Evolutionary conservation across 2,888 invertebrate genomes (phyloP), one percentile per base, ranked within the genome.

Genomic region (Rhodophaea formosa): DNA sequence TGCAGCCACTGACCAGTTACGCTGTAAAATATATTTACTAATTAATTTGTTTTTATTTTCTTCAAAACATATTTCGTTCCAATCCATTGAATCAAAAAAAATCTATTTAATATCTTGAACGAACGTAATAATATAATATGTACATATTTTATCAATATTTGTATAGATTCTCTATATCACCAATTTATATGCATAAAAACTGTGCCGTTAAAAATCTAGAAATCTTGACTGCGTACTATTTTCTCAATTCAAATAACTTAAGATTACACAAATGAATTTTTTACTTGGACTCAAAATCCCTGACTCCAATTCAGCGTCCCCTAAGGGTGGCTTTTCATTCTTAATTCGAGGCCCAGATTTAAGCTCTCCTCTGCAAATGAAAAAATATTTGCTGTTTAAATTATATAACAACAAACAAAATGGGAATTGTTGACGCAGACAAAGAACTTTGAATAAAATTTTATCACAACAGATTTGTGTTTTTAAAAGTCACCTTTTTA

Each of bases 231-330:
- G 10, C 32, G 8, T 32, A 32, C 10, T 49, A 10, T 15, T 49
- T 49, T 15, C 8, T 14, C 30, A 49, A 49, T 30, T 14, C 15
- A 32, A 49, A 32, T 15, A 49, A 49, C 15, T 49, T 49, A 15
- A 15, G 32, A 49, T 49, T 49, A 32, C 16, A 49, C 23, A 45
- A 54, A 61, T 68, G 62, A 68, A 66, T 68, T 73, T 72, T 64
- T 66, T 64, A 68, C 64, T 63, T 69, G 70, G 69, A 71, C 29
- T 66, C 60, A 65, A 72, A 81, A 81, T 80, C 75, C 75, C 67
- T 70, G 68, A 68, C 73, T 74, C 77, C 80, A 78, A 82, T 82
- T 82, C 77, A 70, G 74, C 67, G 68, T 74, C 77, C 79, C 82
- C 71, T 56, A 62, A 65, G 79, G 80, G 72, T 64, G 62, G 76